phyloP scores from a whole-genome alignment of 1,140 invertebrate species.

The Trichonephila clavipes region DNA sequence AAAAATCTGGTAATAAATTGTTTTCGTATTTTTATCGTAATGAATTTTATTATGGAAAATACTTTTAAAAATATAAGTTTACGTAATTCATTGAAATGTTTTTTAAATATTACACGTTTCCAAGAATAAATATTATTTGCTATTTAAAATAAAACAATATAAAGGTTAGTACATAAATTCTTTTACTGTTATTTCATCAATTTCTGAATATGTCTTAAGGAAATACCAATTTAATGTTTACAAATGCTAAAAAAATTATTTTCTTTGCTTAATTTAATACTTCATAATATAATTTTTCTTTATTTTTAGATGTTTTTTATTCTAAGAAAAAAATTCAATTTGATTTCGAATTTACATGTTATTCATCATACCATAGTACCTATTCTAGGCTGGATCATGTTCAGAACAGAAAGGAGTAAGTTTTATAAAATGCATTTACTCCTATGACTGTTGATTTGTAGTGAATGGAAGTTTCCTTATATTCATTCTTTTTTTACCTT shows the following conservation, averaged over 20 bases:
- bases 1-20: too few species aligned
- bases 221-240: background rate
- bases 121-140: too few species aligned
- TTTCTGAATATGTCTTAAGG: too few species aligned
- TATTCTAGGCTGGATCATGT: slow-evolving; percentile 95
- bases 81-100: too few species aligned
- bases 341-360: slow-evolving; percentile 93
- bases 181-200: background rate
- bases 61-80: too few species aligned
- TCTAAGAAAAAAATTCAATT: slow-evolving; percentile 91
- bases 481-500: too few species aligned
- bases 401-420: slow-evolving; percentile 97
- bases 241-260: background rate
- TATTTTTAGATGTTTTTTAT: slow-evolving; percentile 91
- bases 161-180: background rate
- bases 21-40: too few species aligned
- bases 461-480: too few species aligned
- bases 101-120: too few species aligned
- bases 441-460: too few species aligned
- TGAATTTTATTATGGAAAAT: too few species aligned
- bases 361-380: slow-evolving; percentile 97
- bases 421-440: slow-evolving; percentile 83
- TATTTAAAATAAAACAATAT: too few species aligned
- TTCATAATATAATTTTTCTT: background rate
- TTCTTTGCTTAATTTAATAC: background rate